Evolutionary conservation across 2,797 vertebrate species (phyloP).

Genomic region (Mormyrus hasselquistii): DNA sequence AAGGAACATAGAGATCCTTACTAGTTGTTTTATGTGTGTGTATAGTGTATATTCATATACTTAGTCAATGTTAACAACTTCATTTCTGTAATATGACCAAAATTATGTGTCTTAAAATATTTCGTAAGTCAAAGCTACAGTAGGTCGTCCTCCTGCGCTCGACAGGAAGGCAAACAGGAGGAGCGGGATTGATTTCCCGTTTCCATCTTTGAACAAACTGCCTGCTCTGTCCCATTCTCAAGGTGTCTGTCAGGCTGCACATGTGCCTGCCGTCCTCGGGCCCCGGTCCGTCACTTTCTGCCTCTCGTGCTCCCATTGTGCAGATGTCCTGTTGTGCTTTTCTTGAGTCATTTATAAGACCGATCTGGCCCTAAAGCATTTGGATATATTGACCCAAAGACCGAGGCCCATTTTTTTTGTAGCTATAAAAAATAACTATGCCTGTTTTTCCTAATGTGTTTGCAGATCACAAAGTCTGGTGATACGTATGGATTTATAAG

Average conservation of each 20-base stretch:
- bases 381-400: neutral
- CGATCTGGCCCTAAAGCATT: neutral
- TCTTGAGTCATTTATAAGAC: neutral
- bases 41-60: neutral
- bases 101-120: neutral
- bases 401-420: neutral
- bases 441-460: neutral
- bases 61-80: neutral
- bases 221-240: neutral
- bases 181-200: neutral
- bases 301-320: neutral
- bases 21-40: neutral
- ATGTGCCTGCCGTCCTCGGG: neutral
- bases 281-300: neutral
- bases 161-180: neutral
- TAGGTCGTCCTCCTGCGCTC: neutral
- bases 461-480: neutral
- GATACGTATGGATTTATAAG: neutral
- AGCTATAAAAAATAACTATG: neutral
- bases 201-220: neutral
- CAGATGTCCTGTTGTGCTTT: neutral
- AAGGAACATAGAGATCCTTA: neutral
- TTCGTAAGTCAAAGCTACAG: neutral
- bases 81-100: neutral
- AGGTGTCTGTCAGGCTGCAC: neutral